Evolutionary conservation across 2,113 vertebrate species (phyloP).

Genomic region (Ailurus styani): DNA sequence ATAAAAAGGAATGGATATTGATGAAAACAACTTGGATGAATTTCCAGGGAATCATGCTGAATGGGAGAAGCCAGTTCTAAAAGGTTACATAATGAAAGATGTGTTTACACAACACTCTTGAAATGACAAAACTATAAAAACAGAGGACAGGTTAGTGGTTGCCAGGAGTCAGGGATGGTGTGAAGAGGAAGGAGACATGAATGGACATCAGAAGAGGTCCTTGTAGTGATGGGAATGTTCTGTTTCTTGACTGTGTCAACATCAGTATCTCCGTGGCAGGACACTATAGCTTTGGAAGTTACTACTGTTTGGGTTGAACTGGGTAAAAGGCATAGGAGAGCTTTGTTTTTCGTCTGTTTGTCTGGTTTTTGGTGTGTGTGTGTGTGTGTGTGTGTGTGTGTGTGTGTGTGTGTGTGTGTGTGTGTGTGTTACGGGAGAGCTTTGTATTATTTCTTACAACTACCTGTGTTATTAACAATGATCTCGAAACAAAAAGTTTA

Average conservation of each 20-base stretch:
- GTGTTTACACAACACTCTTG: neutral
- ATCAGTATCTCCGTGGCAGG: neutral
- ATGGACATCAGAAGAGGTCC: neutral
- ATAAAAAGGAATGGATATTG: neutral
- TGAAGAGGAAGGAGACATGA: neutral
- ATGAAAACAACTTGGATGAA: neutral
- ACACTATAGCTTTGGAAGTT: neutral
- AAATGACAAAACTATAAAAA: neutral
- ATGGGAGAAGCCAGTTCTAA: slow-evolving; percentile 12
- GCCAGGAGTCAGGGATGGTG: too few species aligned
- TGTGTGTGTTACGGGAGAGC: neutral
- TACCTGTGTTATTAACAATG: neutral
- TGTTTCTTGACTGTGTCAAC: neutral
- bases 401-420: neutral
- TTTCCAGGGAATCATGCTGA: neutral
- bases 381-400: neutral
- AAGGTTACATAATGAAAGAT: neutral
- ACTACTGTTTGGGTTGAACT: neutral
- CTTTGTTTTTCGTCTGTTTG: neutral
- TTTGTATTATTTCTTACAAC: neutral
- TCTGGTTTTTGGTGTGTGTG: neutral
- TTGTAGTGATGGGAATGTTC: neutral
- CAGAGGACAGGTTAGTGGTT: neutral
- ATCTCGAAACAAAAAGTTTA: slow-evolving; percentile 3
- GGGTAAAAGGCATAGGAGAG: neutral